Evolutionary conservation across 1,140 invertebrate species (phyloP), one percentile per base, ranked within the genome.

Genomic region (Sitodiplosis mosellana): DNA sequence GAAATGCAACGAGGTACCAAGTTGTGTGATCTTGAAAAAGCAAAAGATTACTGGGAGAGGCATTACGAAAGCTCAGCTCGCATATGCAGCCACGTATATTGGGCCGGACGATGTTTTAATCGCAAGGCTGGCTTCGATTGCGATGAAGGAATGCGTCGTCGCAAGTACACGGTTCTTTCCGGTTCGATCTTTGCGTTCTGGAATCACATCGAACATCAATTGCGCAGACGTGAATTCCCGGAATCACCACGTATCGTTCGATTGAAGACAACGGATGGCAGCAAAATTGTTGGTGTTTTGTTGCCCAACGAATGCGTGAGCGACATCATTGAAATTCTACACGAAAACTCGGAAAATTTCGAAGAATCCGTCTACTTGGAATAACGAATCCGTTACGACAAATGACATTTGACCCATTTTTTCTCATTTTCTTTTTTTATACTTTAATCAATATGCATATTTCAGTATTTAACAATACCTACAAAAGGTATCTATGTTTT

Each of bases 101-200:
- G 89, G 87, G 72, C 82, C 49, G 86, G 87, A n/a, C 84, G 83
- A 56, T 95, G 91, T 65, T 77, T 85, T 53, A 83, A 86, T 59
- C 73, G 78, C 0, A 74, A 71, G 33, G 51, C 81, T 19, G 85
- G 84, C 17, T 65, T 81, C 41, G 83, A 85, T 43, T 99, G 95
- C 69, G 93, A 99, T 69, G 74, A 77, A 38, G 19, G 33, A 5
- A 27, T 95, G 43, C 75, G 95, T 33, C 77, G 82, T 52, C 76
- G 93, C 51, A 83, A 83, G 19, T 97, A 96, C 65, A 83, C 95
- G 67, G 87, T 99, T 19, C 71, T 99, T 11, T 79, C 89, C 48
- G 95, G 95, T 21, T 92, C 89, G 2, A 90, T 98, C 47, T 71
- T 98, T 44, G 87, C 86, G 45, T 89, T 97, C 10, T 98, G 94